Base-by-base conservation (phyloP, 2,888 invertebrate genomes). In the Ligdia adustata region DNA sequence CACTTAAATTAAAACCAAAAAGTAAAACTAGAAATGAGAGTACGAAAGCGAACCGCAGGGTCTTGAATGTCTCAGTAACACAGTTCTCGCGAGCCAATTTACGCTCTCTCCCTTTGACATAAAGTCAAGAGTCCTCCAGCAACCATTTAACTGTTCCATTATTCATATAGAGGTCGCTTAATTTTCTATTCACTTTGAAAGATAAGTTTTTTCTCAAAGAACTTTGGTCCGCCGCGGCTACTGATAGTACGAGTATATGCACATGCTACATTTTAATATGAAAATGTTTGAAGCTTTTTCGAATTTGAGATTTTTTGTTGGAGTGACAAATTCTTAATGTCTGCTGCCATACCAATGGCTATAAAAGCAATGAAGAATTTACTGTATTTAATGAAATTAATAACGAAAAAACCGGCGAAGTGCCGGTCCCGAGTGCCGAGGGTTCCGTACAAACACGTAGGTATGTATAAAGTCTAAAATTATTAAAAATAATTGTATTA, bases 171-270 rank as follows among this genome's bases (percentile, higher is more conserved):
- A 52, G 56, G 41, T 55, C 20, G 22, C 16, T 59, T 60, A 55
- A 66, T 69, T 62, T 48, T 57, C 35, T 57, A 66, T 69, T 69
- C 66, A 61, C 63, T 64, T 63, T 63, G 52, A 47, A 54, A 57
- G 47, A n/a, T n/a, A n/a, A n/a, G n/a, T n/a, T 63, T 66, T 69
- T 64, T 64, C 47, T 29, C 44, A 44, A 29, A 42, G 47, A 52
- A 52, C 32, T 57, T 46, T 41, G 41, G 41, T 32, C 34, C 27
- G 28, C 27, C 33, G 29, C 22, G 45, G 33, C 20, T 40, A 47
- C 45, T 29, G 41, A 41, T 37, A 27, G 39, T n/a, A n/a, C n/a
- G n/a, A n/a, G n/a, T 41, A 27, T 26, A 46, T 50, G 50, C 45
- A 50, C 46, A 40, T 53, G 50, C 31, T 41, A 32, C n/a, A n/a